Conservation (phyloP, 2,113 vertebrate species). For the Channa argus region DNA sequence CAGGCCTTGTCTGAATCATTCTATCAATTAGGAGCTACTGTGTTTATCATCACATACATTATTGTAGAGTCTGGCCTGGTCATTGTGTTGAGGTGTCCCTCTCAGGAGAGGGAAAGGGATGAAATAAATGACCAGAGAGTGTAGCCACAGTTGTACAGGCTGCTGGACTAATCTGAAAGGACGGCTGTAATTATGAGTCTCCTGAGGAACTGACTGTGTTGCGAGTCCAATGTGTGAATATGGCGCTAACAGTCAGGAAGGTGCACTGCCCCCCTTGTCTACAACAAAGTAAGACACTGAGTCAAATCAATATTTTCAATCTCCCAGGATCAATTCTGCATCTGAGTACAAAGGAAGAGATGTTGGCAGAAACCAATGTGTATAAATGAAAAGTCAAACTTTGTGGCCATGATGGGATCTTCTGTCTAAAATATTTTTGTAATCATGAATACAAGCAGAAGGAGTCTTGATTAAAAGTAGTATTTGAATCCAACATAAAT, state of each 20-base stretch:
- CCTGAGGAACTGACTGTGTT: constrained; percentile 92
- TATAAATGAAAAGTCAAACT: constrained; percentile 98
- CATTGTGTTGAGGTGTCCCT: constrained; percentile 89
- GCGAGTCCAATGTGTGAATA: constrained; percentile 92
- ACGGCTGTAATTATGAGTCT: constrained; percentile 96
- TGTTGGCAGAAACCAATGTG: constrained; percentile 92
- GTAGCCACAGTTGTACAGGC: constrained; percentile 93
- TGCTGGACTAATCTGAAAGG: constrained; percentile 95
- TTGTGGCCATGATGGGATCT: constrained; percentile 79
- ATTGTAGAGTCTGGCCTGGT: constrained; percentile 91
- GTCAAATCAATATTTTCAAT: constrained; percentile 99
- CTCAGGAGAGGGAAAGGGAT: constrained; percentile 85
- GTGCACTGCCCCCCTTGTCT: constrained; percentile 71
- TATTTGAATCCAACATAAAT: constrained; percentile 33
- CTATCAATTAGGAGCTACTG: constrained; percentile 98
- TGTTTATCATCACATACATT: constrained; percentile 98
- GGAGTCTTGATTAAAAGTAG: constrained; percentile 22
- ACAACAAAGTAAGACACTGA: constrained; percentile 91
- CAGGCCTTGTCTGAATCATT: constrained; percentile 94
- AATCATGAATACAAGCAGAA: constrained; percentile 39
- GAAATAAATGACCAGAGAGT: constrained; percentile 90
- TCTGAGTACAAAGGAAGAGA: constrained; percentile 91
- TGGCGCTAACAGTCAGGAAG: constrained; percentile 88
- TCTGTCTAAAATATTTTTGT: constrained; percentile 67
- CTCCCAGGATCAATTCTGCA: constrained; percentile 96